phyloP scores from a whole-genome alignment of 35 echinoderm and acorn worm species.

The Apostichopus parvimensis region DNA sequence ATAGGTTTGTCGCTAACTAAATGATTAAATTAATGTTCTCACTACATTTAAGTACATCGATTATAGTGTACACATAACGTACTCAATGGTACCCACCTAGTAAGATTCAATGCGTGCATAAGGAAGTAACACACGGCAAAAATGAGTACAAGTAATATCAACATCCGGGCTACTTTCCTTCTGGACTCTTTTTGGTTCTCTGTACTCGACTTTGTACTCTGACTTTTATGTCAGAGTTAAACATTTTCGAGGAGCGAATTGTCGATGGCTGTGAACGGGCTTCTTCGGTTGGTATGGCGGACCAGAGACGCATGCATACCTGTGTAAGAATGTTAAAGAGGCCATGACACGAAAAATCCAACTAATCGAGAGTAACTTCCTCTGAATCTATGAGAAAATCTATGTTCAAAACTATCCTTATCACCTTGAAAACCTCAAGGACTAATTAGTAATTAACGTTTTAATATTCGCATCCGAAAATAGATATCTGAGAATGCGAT shows the following conservation, averaged over 20 bases:
- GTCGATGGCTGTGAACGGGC: neutral
- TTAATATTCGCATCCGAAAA: no score
- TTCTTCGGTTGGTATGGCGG: constrained; percentile 61
- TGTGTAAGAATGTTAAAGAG: neutral
- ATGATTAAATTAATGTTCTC: no score
- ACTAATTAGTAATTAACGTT: no score
- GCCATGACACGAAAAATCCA: no score
- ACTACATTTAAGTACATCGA: no score
- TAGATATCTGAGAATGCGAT: no score
- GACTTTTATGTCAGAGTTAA: constrained; percentile 35
- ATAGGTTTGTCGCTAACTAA: no score
- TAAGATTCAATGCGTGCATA: constrained; percentile 28
- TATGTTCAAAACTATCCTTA: no score
- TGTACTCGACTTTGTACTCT: constrained; percentile 44
- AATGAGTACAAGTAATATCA: constrained; percentile 54
- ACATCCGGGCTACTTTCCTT: constrained; percentile 63
- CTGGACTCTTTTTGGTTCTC: constrained; percentile 46
- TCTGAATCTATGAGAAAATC: no score
- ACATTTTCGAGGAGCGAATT: neutral
- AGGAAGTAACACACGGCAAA: constrained; percentile 69
- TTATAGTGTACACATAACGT: no score
- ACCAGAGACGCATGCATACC: constrained; percentile 59
- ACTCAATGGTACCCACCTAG: constrained; percentile 22
- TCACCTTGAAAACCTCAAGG: no score
- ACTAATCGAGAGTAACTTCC: no score